Evolutionary conservation across 2,797 vertebrate genomes (phyloP), one percentile per base, ranked within the genome.

Genomic region (Cryptoprocta ferox): DNA sequence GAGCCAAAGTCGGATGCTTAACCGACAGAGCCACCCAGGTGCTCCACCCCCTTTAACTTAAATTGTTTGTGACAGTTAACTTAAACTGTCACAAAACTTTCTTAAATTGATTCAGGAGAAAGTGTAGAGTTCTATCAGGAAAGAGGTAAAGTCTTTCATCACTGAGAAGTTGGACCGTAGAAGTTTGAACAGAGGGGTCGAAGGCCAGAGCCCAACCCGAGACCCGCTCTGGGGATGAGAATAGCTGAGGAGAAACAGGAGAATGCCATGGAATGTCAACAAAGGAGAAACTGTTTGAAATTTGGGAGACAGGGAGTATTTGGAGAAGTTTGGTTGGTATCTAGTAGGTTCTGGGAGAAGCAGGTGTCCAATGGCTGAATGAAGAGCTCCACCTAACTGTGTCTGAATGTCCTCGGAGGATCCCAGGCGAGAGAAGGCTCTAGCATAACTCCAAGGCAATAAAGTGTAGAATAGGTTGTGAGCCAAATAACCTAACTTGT

Each of bases 401-500:
- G 6, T 48, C 59, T 70, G 16, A 48, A 15, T 42, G 15, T 86
- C 71, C 85, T 76, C 8, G 0, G 42, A 94, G 7, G 37, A 81
- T 79, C 86, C 59, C 61, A 81, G 66, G 66, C 30, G 61, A 91
- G 84, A 91, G 12, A 78, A 65, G 48, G 26, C 13, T 26, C 50
- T 14, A 32, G 48, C 30, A 9, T 56, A 35, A 39, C 85, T 92
- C 42, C 73, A 89, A 30, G 32, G 13, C 30, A 82, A n/a, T 26
- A 63, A 56, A 61, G 35, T 13, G 68, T 50, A 48, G 66, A 81
- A 89, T 42, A 21, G 50, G 78, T 92, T 97, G 93, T 66, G 89
- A 65, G 71, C 48, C 82, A 95, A 86, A 28, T 11, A 70, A 56
- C 10, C 75, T 30, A 71, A 59, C 59, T 73, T 56, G 42, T 65